These are phyloP conservation scores for Catharus fuscescens DNA, from an alignment of 2,113 vertebrate species.

Conservation along the genomic window DNA sequence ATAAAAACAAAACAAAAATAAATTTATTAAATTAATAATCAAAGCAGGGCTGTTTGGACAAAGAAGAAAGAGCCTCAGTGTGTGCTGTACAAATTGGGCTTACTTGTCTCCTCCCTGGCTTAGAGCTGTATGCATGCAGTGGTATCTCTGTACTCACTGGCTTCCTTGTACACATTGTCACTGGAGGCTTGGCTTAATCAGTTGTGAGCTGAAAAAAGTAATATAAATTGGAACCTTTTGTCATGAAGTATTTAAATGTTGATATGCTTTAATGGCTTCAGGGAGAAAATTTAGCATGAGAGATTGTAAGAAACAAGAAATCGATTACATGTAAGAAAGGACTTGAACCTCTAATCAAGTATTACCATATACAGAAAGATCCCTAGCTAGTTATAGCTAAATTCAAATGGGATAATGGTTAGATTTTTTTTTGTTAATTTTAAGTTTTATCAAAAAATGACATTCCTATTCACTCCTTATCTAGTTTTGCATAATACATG, in stretches of 20 bases:
- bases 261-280: slow-evolving; percentile 65
- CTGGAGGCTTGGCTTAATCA: slow-evolving; percentile 64
- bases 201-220: slow-evolving; percentile 49
- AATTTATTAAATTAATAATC: not conserved
- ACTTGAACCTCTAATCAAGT: slow-evolving; percentile 58
- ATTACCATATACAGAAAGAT: slow-evolving; percentile 44
- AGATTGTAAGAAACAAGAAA: slow-evolving; percentile 67
- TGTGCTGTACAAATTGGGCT: not conserved
- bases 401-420: slow-evolving; percentile 55
- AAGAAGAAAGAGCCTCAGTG: not conserved
- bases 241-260: slow-evolving; percentile 62
- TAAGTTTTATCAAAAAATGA: slow-evolving; percentile 60
- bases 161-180: slow-evolving; percentile 52
- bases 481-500: slow-evolving; percentile 34
- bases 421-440: slow-evolving; percentile 57
- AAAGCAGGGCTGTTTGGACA: not conserved
- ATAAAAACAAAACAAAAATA: not conserved
- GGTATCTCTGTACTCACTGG: slow-evolving; percentile 26
- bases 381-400: slow-evolving; percentile 59
- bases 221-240: slow-evolving; percentile 57
- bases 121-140: not conserved
- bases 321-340: slow-evolving; percentile 60
- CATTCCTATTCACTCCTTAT: slow-evolving; percentile 54
- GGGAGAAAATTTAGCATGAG: slow-evolving; percentile 44
- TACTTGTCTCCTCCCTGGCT: not conserved